Percentiles rank a stretch among this genome's conserved stretches.
These are phyloP conservation scores for Motacilla alba DNA, from an alignment of 2,113 vertebrate genomes.

Conservation along the genomic window DNA sequence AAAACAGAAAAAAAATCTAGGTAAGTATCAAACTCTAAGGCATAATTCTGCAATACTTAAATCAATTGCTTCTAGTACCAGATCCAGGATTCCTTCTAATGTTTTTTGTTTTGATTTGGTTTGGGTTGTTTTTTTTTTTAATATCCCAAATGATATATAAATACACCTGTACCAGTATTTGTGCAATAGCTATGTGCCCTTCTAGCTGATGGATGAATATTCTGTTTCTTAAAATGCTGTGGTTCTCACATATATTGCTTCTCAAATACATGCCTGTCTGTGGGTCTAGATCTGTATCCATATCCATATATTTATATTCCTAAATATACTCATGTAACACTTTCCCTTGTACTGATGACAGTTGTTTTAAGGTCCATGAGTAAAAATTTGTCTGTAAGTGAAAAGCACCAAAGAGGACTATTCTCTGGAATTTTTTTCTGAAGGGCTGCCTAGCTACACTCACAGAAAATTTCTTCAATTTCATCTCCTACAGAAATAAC, in stretches of 20 bases:
- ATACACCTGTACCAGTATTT: not conserved
- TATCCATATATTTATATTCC: not conserved
- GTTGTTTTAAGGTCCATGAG: not conserved
- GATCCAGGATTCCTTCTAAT: not conserved
- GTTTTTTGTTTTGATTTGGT: not conserved
- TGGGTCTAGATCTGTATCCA: not conserved
- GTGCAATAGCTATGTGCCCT: not conserved
- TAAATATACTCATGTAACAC: fast-evolving
- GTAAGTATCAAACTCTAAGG: not conserved
- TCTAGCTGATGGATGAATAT: not conserved
- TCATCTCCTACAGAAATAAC: not conserved
- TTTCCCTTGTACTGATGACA: not conserved
- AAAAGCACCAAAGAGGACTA: not conserved
- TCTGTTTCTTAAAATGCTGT: not conserved
- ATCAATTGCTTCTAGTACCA: not conserved
- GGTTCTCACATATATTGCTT: not conserved
- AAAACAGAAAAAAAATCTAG: not conserved
- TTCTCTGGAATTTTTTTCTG: not conserved
- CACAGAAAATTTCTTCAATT: not conserved
- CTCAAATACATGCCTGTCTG: not conserved
- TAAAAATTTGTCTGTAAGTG: not conserved
- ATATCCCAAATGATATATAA: not conserved
- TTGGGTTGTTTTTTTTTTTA: not conserved
- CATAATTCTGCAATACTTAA: not conserved
- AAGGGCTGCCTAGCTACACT: not conserved